phyloP scores from a whole-genome alignment of 2,888 invertebrate species.

The Drosophila ezoana region DNA sequence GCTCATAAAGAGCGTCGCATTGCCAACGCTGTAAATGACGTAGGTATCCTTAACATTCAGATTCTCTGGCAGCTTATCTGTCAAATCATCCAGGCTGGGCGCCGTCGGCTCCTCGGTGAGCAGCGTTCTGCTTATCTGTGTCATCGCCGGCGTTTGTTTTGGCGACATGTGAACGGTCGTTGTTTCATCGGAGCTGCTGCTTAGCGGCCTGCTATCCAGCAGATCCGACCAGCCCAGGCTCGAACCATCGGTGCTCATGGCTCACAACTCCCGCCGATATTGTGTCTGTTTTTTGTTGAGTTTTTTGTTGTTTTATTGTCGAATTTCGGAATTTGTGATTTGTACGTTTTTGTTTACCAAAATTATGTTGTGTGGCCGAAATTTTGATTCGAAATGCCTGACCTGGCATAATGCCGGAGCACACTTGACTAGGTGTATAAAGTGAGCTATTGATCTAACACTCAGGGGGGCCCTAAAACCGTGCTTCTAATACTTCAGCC shows the following conservation, averaged over 20 bases:
- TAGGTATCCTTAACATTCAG: slow-evolving; percentile 41
- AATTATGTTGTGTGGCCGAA: slow-evolving; percentile 19
- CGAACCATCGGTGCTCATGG: slow-evolving; percentile 47
- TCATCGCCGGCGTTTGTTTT: background rate
- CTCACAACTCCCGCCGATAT: background rate
- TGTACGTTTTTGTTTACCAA: background rate
- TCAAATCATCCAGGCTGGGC: background rate
- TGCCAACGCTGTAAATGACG: slow-evolving; percentile 56
- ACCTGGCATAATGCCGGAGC: slow-evolving; percentile 8
- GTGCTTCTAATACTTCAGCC: too few species aligned
- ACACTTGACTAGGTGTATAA: background rate
- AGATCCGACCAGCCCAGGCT: slow-evolving; percentile 46
- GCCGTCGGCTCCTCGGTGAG: slow-evolving; percentile 6
- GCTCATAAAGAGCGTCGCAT: slow-evolving; percentile 48
- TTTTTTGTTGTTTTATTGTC: background rate
- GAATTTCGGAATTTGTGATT: slow-evolving; percentile 7
- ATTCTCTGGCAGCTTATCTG: slow-evolving; percentile 1
- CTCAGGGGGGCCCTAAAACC: too few species aligned
- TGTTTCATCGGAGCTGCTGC: slow-evolving; percentile 16
- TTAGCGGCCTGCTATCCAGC: slow-evolving; percentile 16
- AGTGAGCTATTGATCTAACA: too few species aligned
- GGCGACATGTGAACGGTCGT: slow-evolving; percentile 1
- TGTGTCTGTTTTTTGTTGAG: background rate
- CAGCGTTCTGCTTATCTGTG: background rate
- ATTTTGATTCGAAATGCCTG: background rate